Percentiles rank a stretch among this genome's conserved stretches.
phyloP scores from a whole-genome alignment of 1,140 invertebrate genomes.

The Mactra quadrangularis region DNA sequence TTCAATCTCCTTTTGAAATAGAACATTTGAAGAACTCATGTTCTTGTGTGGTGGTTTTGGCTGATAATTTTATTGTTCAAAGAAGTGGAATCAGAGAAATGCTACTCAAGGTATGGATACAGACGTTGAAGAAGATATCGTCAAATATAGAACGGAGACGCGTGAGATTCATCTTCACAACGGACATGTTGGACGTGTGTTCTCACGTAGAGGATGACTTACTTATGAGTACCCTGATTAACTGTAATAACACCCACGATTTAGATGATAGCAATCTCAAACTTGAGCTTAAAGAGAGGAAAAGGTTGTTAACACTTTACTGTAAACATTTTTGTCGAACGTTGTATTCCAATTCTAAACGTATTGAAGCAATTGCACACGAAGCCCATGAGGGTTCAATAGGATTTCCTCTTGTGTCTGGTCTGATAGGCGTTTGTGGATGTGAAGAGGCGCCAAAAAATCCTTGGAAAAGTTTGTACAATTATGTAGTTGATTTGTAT shows the following conservation, averaged over 20 bases:
- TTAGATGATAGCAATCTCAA: background rate
- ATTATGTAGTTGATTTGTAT: background rate
- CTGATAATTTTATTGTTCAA: constrained; percentile 4
- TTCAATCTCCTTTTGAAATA: constrained; percentile 5
- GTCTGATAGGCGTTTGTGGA: background rate
- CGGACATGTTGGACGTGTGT: background rate
- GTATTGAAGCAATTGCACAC: background rate
- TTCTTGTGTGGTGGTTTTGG: background rate
- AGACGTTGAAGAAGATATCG: background rate
- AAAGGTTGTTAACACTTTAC: constrained; percentile 3
- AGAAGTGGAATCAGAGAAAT: background rate
- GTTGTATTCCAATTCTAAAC: background rate
- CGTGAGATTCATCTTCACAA: background rate
- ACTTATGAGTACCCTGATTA: background rate
- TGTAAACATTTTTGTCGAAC: constrained; percentile 5
- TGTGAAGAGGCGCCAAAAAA: background rate
- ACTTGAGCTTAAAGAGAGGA: background rate
- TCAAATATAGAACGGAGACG: constrained; percentile 1
- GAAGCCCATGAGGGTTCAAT: background rate
- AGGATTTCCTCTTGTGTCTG: constrained; percentile 4
- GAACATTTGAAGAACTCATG: background rate
- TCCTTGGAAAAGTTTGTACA: background rate
- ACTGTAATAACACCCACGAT: background rate
- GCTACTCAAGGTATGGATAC: background rate
- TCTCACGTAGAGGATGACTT: background rate